These are phyloP conservation scores for Diacarnus erythraeanus DNA, from an alignment of 37 sponge, comb jelly and placozoan species.

Conservation along the genomic window DNA sequence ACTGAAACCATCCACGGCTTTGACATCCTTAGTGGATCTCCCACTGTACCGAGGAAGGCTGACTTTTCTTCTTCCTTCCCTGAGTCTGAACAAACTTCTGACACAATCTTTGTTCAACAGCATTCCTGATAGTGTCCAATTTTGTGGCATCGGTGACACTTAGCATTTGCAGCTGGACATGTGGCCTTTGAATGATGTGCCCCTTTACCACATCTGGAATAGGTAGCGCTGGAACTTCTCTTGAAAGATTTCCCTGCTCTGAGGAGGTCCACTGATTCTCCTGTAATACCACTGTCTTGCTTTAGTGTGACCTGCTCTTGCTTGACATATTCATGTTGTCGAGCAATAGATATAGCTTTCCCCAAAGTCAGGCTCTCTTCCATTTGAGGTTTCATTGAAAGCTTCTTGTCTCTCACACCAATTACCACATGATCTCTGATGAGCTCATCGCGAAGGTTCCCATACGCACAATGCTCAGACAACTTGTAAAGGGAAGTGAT, in stretches of 20 bases:
- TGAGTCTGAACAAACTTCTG: background rate
- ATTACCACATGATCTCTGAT: conserved; percentile 42
- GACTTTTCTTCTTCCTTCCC: background rate
- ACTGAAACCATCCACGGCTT: background rate
- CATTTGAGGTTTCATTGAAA: conserved; percentile 42
- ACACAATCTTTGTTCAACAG: background rate
- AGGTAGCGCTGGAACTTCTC: background rate
- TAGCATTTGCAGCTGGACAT: conserved; percentile 27
- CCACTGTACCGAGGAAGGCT: conserved; percentile 19
- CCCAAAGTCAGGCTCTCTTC: conserved; percentile 20
- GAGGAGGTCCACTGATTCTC: background rate
- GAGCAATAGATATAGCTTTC: conserved; percentile 21
- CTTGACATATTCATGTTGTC: conserved; percentile 4
- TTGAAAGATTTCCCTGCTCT: background rate
- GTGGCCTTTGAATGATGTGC: background rate
- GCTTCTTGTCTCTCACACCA: conserved; percentile 25
- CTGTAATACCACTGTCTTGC: background rate
- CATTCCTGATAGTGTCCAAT: conserved; percentile 11
- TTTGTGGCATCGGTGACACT: conserved; percentile 19
- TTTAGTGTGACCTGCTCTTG: background rate
- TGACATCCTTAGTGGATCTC: background rate
- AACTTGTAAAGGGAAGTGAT: conserved; percentile 37
- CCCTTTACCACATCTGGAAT: conserved; percentile 16
- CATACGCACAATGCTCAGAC: conserved; percentile 39
- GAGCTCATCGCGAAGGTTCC: conserved; percentile 42